Evolutionary conservation across 2,797 vertebrate genomes (phyloP).

Genomic region (Naso thynnoides): DNA sequence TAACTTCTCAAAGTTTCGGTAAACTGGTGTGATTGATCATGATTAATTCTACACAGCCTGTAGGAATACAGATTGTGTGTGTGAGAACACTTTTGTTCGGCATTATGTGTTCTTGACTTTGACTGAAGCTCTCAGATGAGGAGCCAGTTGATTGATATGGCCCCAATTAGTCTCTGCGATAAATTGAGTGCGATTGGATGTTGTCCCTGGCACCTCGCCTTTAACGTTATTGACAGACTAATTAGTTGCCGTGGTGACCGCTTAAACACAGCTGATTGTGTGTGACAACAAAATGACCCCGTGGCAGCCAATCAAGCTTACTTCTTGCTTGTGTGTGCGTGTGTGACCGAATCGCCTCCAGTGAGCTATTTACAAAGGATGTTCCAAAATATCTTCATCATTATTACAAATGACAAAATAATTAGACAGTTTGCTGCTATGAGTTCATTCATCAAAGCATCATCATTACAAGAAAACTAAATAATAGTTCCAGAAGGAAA

Average conservation of each 20-base stretch:
- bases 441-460: not conserved
- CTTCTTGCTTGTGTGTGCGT: not conserved
- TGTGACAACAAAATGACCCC: constrained; percentile 66
- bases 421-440: not conserved
- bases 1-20: constrained; percentile 43
- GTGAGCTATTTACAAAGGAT: not conserved
- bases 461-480: not conserved
- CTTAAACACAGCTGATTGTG: constrained; percentile 70
- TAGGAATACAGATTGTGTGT: constrained; percentile 4
- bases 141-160: constrained; percentile 77
- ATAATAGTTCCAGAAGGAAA: not conserved
- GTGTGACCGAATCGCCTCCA: too few relatives aligned
- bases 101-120: constrained; percentile 49
- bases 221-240: constrained; percentile 72
- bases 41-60: constrained; percentile 30
- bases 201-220: constrained; percentile 56
- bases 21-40: constrained; percentile 50
- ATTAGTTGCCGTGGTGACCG: constrained; percentile 75
- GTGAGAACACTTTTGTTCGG: constrained; percentile 31
- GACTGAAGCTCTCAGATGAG: constrained; percentile 68
- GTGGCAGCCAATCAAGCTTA: constrained; percentile 32
- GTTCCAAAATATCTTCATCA: constrained; percentile 5
- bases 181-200: constrained; percentile 77
- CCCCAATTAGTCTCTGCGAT: constrained; percentile 77
- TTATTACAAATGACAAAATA: not conserved